Evolutionary conservation across 1,140 invertebrate species (phyloP).

Genomic region (Pseudomyrmex sp.): DNA sequence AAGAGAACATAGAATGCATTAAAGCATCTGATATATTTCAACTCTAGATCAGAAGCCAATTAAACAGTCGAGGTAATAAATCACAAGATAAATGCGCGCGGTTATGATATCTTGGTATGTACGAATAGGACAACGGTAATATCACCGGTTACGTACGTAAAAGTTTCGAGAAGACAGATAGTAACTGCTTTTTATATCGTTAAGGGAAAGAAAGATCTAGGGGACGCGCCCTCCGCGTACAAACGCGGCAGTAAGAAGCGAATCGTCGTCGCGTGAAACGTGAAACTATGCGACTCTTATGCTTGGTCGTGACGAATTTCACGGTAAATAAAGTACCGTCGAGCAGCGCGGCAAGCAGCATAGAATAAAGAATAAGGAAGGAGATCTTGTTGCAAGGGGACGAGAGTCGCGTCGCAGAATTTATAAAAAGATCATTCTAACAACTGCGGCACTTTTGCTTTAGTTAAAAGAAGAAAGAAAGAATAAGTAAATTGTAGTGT

Average conservation of each 20-base stretch:
- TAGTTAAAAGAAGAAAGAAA: not conserved
- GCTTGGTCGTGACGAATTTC: slow-evolving; percentile 69
- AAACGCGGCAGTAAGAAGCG: slow-evolving; percentile 53
- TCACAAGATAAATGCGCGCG: not conserved
- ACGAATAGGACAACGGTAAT: not conserved
- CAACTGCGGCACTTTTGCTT: not conserved
- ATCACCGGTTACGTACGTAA: not conserved
- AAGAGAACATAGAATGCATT: not conserved
- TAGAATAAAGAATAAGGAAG: slow-evolving; percentile 38
- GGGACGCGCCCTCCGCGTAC: not conserved
- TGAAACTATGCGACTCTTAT: slow-evolving; percentile 54
- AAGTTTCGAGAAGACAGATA: slow-evolving; percentile 17
- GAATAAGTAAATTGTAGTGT: not conserved
- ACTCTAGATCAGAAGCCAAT: not conserved
- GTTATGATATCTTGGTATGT: not conserved
- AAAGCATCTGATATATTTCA: slow-evolving; percentile 10
- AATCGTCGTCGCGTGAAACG: slow-evolving; percentile 70
- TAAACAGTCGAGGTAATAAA: not conserved
- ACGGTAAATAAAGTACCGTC: slow-evolving; percentile 68
- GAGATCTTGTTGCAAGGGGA: not conserved
- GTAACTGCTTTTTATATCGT: slow-evolving; percentile 16
- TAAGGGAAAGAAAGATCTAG: not conserved
- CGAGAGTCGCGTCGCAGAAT: slow-evolving; percentile 11
- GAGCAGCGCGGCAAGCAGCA: slow-evolving; percentile 3
- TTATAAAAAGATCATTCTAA: slow-evolving; percentile 10